phyloP scores from a whole-genome alignment of 1,140 invertebrate genomes.

The Parasteatoda tepidariorum region DNA sequence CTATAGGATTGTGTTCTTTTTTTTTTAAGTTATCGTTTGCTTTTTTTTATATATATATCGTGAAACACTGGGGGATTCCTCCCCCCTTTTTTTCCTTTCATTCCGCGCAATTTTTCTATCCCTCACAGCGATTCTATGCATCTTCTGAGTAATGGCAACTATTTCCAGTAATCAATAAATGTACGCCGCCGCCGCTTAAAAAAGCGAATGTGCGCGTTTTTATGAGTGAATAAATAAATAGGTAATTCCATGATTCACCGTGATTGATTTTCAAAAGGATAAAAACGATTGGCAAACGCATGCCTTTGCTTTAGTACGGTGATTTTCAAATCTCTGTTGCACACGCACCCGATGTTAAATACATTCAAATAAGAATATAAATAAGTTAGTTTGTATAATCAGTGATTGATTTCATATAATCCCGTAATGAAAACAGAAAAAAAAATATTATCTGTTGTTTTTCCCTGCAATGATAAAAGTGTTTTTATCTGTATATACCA shows the following conservation, averaged over 20 bases:
- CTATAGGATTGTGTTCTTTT: slow-evolving; percentile 30
- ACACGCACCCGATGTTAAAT: not conserved
- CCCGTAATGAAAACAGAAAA: not conserved
- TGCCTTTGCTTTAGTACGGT: not conserved
- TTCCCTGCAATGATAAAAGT: not conserved
- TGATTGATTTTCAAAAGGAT: slow-evolving; percentile 9
- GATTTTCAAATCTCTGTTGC: not conserved
- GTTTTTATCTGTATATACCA: not conserved
- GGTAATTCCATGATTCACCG: slow-evolving; percentile 35
- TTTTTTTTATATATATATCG: not conserved
- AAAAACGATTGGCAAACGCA: not conserved
- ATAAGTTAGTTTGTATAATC: not conserved
- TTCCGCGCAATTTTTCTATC: not conserved
- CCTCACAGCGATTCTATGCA: slow-evolving; percentile 30
- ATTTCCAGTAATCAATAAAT: slow-evolving; percentile 44
- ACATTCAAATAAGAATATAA: not conserved
- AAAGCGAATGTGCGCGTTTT: slow-evolving; percentile 7
- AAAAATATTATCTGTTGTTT: not conserved
- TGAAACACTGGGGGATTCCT: not conserved
- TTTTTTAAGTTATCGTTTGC: no score
- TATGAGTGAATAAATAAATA: slow-evolving; percentile 51
- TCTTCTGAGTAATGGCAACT: slow-evolving; percentile 41
- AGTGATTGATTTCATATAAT: not conserved
- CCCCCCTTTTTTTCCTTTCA: not conserved
- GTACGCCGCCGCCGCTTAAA: slow-evolving; percentile 1